These are phyloP conservation scores for Lasioglossum baleicum DNA, from an alignment of 1,140 invertebrate genomes.

Conservation along the genomic window DNA sequence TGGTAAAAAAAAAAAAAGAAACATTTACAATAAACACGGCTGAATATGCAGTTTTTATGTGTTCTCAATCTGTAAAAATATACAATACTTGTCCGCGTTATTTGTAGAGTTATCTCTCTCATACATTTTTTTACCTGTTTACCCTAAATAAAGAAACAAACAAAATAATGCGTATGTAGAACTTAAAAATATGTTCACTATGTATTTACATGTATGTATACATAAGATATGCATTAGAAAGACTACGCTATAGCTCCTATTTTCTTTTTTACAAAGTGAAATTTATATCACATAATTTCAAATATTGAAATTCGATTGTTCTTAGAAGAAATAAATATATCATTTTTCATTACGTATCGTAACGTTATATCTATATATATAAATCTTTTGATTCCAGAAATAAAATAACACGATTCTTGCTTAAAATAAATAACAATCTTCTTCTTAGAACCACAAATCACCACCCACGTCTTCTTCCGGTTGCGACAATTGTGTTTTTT, in stretches of 20 bases:
- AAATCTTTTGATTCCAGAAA: conserved; percentile 26
- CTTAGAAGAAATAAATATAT: conserved; percentile 38
- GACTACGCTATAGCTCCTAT: neutral
- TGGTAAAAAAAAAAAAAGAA: conserved; percentile 2
- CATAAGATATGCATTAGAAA: conserved; percentile 38
- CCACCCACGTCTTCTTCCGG: conserved; percentile 79
- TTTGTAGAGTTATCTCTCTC: neutral
- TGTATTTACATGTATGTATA: conserved; percentile 55
- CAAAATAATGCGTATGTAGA: conserved; percentile 6
- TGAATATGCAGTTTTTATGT: conserved; percentile 24
- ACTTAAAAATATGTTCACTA: conserved; percentile 40
- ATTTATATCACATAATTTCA: conserved; percentile 19
- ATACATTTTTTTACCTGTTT: neutral
- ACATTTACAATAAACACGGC: neutral
- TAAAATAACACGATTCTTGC: conserved; percentile 21
- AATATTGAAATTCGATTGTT: conserved; percentile 33
- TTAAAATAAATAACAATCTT: conserved; percentile 13
- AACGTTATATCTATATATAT: conserved; percentile 1
- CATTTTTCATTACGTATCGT: neutral
- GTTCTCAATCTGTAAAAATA: conserved; percentile 7
- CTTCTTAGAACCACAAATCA: conserved; percentile 80
- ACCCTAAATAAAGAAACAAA: neutral
- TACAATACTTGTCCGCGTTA: conserved; percentile 8
- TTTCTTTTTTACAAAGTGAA: conserved; percentile 44
- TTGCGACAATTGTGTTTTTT: conserved; percentile 60